These are phyloP conservation scores for Eupeodes luniger DNA, from an alignment of 2,888 invertebrate genomes.

Conservation along the genomic window DNA sequence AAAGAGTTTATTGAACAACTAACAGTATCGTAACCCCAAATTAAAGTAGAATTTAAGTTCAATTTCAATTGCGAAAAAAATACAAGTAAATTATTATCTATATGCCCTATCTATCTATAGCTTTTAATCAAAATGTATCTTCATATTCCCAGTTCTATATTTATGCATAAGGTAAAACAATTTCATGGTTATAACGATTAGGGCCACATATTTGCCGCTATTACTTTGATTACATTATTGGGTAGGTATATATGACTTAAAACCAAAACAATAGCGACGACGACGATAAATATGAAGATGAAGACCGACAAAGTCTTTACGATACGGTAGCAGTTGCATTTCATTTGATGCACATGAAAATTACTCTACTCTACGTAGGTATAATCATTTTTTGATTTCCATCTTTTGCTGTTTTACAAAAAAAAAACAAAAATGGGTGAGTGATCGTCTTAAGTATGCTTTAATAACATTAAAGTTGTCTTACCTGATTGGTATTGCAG, in stretches of 20 bases:
- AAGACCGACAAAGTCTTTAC: neutral
- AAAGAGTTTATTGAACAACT: too few species aligned
- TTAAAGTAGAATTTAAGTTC: neutral
- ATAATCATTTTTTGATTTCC: constrained; percentile 48
- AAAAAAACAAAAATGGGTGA: constrained; percentile 62
- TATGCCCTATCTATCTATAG: neutral
- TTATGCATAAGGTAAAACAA: neutral
- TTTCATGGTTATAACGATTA: constrained; percentile 35
- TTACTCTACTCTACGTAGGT: constrained; percentile 17
- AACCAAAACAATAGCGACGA: neutral
- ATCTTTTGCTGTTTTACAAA: constrained; percentile 49
- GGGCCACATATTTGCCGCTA: constrained; percentile 66
- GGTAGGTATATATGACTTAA: neutral
- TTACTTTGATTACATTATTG: constrained; percentile 65
- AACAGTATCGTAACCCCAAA: too few species aligned
- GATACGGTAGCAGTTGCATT: constrained; percentile 47
- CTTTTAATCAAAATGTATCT: neutral
- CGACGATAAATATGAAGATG: neutral
- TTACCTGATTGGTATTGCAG: constrained; percentile 58
- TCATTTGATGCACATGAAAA: constrained; percentile 65
- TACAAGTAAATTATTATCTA: neutral
- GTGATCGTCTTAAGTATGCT: constrained; percentile 67
- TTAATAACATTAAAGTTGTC: constrained; percentile 29
- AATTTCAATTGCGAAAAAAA: neutral
- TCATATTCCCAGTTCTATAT: neutral